Evolutionary conservation across 2,888 invertebrate species (phyloP), one percentile per base, ranked within the genome.

Genomic region (Drosophila neotestacea): DNA sequence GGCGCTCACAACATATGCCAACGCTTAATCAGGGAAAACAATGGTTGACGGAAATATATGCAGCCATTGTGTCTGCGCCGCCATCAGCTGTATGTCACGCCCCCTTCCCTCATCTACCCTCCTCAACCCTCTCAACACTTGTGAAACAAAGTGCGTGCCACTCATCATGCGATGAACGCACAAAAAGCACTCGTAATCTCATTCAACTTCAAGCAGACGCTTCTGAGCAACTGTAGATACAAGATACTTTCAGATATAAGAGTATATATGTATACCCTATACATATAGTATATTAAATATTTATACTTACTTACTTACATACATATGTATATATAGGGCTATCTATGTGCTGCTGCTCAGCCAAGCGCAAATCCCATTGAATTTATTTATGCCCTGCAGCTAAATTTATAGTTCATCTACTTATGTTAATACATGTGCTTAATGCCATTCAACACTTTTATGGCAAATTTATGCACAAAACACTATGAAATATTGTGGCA

Each of bases 391-490:
- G 63, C 50, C 42, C 41, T 38, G 48, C 47, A 16, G 22, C 42
- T 48, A 68, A 62, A 62, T 81, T 79, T 73, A 77, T 84, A 79
- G 84, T 81, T 79, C 13, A 46, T 36, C 61, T 62, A 42, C 71
- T 62, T 81, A 86, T 77, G 77, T 81, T 79, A 84, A 78, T 75
- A 41, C 67, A 27, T 66, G 44, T 36, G 52, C 70, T 66, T 73
- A 77, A 81, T 83, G 73, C 73, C 67, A 69, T 66, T 79, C 69
- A 74, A 77, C 79, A 72, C 67, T 73, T 83, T 84, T 77, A 86
- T 84, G 74, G 84, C 59, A 70, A 84, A 83, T 86, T 86, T 84
- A 84, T 84, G 66, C 83, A 77, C 36, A 28, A 47, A 63, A 34
- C 62, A 13, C 81, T 74, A 79, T 85, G 74, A 85, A 71, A 77